phyloP scores from a whole-genome alignment of 2,888 invertebrate genomes.

The Mesorhabditis spiculigera region DNA sequence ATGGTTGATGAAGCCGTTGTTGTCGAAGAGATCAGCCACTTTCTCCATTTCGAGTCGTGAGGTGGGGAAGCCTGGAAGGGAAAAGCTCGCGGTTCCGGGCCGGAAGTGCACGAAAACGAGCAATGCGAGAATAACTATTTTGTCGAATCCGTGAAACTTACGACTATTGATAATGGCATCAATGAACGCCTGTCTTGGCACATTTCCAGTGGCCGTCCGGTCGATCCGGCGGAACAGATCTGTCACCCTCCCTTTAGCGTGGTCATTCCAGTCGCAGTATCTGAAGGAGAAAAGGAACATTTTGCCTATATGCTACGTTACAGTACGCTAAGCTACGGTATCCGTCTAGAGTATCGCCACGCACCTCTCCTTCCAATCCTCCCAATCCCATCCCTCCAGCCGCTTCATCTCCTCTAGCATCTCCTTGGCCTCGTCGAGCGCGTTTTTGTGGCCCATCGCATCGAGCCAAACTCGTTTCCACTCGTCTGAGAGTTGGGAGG shows the following conservation, averaged over 20 bases:
- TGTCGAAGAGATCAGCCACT: slow-evolving; percentile 96
- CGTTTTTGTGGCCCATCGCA: slow-evolving; percentile 90
- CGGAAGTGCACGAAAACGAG: background rate
- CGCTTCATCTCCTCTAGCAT: slow-evolving; percentile 71
- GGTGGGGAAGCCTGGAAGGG: slow-evolving; percentile 79
- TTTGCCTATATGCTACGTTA: background rate
- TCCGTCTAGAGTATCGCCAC: slow-evolving; percentile 63
- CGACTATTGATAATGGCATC: slow-evolving; percentile 95
- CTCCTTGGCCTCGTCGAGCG: slow-evolving; percentile 81
- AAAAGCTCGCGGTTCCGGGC: background rate
- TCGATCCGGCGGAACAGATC: slow-evolving; percentile 98
- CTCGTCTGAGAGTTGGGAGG: slow-evolving; percentile 88
- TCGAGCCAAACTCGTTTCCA: slow-evolving; percentile 97
- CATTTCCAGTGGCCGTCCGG: slow-evolving; percentile 91
- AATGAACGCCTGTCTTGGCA: slow-evolving; percentile 92
- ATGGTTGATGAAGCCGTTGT: slow-evolving; percentile 94
- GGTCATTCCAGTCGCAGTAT: slow-evolving; percentile 47
- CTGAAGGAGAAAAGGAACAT: background rate
- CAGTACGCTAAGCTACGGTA: slow-evolving; percentile 65
- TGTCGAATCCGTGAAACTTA: slow-evolving; percentile 58
- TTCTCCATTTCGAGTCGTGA: slow-evolving; percentile 96
- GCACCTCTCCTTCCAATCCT: slow-evolving; percentile 75
- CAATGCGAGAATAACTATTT: background rate
- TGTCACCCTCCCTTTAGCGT: slow-evolving; percentile 75
- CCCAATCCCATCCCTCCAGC: slow-evolving; percentile 98